Evolutionary conservation across 2,888 invertebrate species (phyloP), one percentile per base, ranked within the genome.

Genomic region (Isoperla grammatica): DNA sequence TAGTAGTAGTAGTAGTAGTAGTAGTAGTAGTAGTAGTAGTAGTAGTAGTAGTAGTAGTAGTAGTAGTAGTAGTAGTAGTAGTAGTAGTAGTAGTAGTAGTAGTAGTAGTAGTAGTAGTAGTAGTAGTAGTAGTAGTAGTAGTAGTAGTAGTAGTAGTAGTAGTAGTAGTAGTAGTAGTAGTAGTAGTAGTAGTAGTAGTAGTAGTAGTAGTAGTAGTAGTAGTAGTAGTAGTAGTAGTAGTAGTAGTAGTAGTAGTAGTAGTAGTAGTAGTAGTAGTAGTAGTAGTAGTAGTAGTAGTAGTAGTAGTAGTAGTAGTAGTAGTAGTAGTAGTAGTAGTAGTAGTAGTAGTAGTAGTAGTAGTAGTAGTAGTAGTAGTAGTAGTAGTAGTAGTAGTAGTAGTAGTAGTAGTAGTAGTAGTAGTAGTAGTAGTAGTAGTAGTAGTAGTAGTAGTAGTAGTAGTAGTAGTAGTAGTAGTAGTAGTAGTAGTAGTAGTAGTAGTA

Each of bases 261-360:
- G 50, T 49, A 49, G 50, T 49, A 49, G 20, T 19, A 49, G 50
- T 49, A 49, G 50, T 49, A 49, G 50, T 49, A 49, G 20, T 49
- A 49, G 50, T 49, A 49, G 17, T 19, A 49, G 50, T 49, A 49
- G 50, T 49, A 49, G 50, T 49, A 49, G 50, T 49, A 49, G 20
- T 19, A 49, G 50, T 49, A 49, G 50, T 49, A 49, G 50, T 49
- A 49, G 50, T 49, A 49, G 50, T 49, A 49, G 50, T 49, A 49
- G 50, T 49, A 49, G 50, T 49, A 49, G 17, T 19, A 49, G 50
- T 49, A 49, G 50, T 49, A 49, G 50, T 49, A 49, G 20, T 49
- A 49, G 50, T 49, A 49, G 20, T 19, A 49, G 50, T 49, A 49
- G 50, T 49, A 49, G 50, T 19, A 49, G 50, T 49, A 49, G 50